Evolutionary conservation across 2,113 vertebrate genomes (phyloP), one percentile per base, ranked within the genome.

Genomic region (Origma solitaria): DNA sequence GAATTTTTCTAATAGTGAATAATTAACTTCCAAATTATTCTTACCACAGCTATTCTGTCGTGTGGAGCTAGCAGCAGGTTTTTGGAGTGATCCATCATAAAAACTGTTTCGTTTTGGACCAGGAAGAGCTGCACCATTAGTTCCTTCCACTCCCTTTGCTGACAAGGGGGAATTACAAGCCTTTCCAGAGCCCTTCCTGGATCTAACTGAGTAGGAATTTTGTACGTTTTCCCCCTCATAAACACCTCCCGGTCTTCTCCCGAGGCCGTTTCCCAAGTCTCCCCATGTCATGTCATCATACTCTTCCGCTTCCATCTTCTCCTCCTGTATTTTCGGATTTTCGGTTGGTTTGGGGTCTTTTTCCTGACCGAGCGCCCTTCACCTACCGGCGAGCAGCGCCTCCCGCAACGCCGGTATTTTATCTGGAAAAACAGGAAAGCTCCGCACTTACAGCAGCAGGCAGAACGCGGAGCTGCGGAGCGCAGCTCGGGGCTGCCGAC

Each of bases 271-370:
- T 7, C 99, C 99, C 65, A 99, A 94, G 75, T 99, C 99, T 33
- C 99, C 99, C 6, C 98, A 96, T 1, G 93, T 82, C 99, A 99
- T 98, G 89, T 99, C 99, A 94, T 99, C 99, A 94, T 99, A 99
- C 1, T 99, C 98, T 56, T 98, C 97, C 10, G 45, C 49, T 64
- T 96, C 92, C 89, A 96, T 96, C 77, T 83, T 37, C 15, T 51
- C 51, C 45, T 42, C 83, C 38, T 4, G 47, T 10, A 18, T 44
- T 56, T 50, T 9, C 37, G 28, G 27, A 7, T 2, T 33, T 51
- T 25, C 11, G 3, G 14, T 13, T 5, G 22, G 5, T 16, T 45
- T 10, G 14, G 24, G 11, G 28, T 0, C 18, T 45, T 9, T 64
- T 31, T 1, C 33, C 44, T 8, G 54, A 5, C 6, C 0, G 72